Base-by-base conservation (phyloP, 2,888 invertebrate species). In the Coremacera marginata region DNA sequence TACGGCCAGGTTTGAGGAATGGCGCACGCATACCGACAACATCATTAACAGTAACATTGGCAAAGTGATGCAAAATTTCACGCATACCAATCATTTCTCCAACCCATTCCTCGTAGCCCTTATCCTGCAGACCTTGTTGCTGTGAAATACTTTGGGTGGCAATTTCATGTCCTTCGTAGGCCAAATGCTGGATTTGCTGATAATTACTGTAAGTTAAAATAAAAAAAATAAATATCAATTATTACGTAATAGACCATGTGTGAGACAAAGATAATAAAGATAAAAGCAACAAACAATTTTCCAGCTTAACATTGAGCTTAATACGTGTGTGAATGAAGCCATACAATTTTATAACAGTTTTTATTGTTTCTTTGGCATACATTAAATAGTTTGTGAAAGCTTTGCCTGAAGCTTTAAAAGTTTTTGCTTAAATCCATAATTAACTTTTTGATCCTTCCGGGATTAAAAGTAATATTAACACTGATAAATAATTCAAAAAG, bases 11-110 rank as follows among this genome's bases (percentile, higher is more conserved):
- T 87, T 96, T 97, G 78, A 97, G 90, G 90, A 95, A 96, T 2
- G 97, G 97, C 11, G 96, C 96, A 84, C 97, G 91, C 91, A 96
- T 93, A 70, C 97, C 97, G 49, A 95, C 94, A 55, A 97, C 93
- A 86, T 96, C 96, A 74, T 93, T 93, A 70, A 93, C 93, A 16
- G 95, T 93, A 79, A 97, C 92, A 89, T 96, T 96, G 11, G 96
- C 92, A 87, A 96, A 96, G 85, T 93, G 93, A 80, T 92, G 92
- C 31, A 97, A 90, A 83, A 97, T 96, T 89, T 96, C 96, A 80
- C 96, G 92, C 96, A 97, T 96, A 70, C 96, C 96, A 83, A 97
- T 95, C 95, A 96, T 96, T 90, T 97, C 97, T 27, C 96, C 95
- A 0, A 94, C 95, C 97, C 97, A 97, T 88, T 96, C 96, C 90